These are phyloP conservation scores for Temnothorax unifasciatus DNA, from an alignment of 2,888 invertebrate genomes.

Conservation along the genomic window DNA sequence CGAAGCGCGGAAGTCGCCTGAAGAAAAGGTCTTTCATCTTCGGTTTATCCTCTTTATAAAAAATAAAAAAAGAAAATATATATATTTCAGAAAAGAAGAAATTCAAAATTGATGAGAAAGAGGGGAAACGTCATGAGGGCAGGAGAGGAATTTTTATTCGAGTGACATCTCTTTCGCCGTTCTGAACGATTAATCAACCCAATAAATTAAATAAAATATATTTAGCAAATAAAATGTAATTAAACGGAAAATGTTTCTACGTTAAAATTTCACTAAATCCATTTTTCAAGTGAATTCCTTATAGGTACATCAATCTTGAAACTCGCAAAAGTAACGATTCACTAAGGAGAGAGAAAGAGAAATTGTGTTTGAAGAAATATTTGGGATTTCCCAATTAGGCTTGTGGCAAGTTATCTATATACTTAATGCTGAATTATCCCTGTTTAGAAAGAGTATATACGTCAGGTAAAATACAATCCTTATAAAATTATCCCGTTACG, in stretches of 20 bases:
- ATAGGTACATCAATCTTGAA: not conserved
- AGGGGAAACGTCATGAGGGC: not conserved
- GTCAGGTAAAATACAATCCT: not conserved
- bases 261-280: not conserved
- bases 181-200: not conserved
- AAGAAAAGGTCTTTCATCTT: constrained; percentile 53
- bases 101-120: constrained; percentile 17
- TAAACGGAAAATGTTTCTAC: not conserved
- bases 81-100: constrained; percentile 12
- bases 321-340: not conserved
- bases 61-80: not conserved
- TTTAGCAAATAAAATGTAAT: not conserved
- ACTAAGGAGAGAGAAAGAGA: too few species aligned
- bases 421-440: not conserved
- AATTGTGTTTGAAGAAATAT: not conserved
- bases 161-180: constrained; percentile 44
- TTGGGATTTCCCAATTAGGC: not conserved
- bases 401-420: not conserved
- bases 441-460: not conserved
- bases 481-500: not conserved
- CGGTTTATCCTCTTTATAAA: not conserved
- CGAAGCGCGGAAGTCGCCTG: constrained; percentile 53
- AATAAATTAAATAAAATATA: not conserved
- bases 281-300: not conserved
- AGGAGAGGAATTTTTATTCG: constrained; percentile 55